These are phyloP conservation scores for Sigmodon hispidus DNA, from an alignment of 2,113 vertebrate genomes.

Conservation along the genomic window DNA sequence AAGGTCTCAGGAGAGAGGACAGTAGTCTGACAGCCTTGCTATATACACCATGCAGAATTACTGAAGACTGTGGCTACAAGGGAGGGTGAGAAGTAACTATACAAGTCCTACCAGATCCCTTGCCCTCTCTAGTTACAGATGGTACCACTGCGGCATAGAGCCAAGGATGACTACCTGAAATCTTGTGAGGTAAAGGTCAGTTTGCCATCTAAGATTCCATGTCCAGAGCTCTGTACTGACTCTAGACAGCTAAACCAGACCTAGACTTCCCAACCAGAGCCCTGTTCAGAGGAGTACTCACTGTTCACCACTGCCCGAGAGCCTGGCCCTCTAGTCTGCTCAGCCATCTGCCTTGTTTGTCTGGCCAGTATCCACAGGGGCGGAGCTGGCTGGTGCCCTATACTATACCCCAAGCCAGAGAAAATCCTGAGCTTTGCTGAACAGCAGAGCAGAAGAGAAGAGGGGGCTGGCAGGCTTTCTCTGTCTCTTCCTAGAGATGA, in stretches of 20 bases:
- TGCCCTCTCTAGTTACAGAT: neutral
- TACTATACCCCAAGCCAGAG: neutral
- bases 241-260: neutral
- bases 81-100: neutral
- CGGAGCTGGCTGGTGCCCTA: neutral
- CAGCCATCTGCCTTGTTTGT: neutral
- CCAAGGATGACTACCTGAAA: neutral
- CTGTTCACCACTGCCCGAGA: neutral
- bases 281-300: neutral
- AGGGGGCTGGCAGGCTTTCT: constrained; percentile 43
- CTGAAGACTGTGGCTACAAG: neutral
- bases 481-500: constrained; percentile 67
- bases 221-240: neutral
- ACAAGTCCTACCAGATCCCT: neutral
- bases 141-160: neutral
- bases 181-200: neutral
- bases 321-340: neutral
- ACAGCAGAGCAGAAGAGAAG: constrained; percentile 5
- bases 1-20: neutral
- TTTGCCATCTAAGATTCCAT: neutral
- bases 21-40: neutral
- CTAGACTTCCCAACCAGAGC: neutral
- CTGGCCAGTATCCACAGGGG: neutral
- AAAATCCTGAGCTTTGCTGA: constrained; percentile 30
- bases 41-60: neutral